phyloP scores from a whole-genome alignment of 2,888 invertebrate species.

The Agriopis marginaria region DNA sequence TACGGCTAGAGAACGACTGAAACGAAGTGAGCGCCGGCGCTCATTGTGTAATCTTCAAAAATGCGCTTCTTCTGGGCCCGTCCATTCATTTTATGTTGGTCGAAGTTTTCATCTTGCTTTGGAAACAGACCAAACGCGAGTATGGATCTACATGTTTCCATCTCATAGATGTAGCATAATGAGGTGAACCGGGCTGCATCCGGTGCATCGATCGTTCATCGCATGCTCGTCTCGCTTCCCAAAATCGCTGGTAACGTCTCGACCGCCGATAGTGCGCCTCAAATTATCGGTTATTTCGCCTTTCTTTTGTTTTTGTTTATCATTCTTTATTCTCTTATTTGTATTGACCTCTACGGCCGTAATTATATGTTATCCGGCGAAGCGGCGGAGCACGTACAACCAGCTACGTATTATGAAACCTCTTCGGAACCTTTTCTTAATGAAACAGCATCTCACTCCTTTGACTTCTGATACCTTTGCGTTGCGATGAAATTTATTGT shows the following conservation, averaged over 20 bases:
- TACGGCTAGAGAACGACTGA: too few relatives aligned
- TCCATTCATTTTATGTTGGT: too few relatives aligned
- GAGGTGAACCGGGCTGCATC: conserved; percentile 36
- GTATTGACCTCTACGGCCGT: conserved; percentile 82
- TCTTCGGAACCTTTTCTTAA: conserved; percentile 16
- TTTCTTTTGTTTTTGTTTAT: conserved; percentile 81
- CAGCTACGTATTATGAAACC: conserved; percentile 8
- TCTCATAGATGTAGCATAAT: conserved; percentile 28
- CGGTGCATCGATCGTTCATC: conserved; percentile 64
- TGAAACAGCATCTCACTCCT: not conserved
- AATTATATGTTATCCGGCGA: conserved; percentile 75
- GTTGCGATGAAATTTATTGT: not conserved
- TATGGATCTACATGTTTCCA: not conserved
- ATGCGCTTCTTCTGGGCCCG: too few relatives aligned
- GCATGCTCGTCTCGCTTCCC: conserved; percentile 71
- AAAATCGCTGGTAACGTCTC: conserved; percentile 67
- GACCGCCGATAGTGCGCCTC: conserved; percentile 69
- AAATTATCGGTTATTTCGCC: conserved; percentile 83
- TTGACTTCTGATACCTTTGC: not conserved
- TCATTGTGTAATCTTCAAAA: too few relatives aligned
- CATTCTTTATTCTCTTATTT: conserved; percentile 75
- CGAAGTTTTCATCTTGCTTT: conserved; percentile 2
- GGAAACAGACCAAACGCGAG: conserved; percentile 31
- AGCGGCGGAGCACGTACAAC: conserved; percentile 69
- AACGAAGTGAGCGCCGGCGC: too few relatives aligned